Evolutionary conservation across 2,888 invertebrate genomes (phyloP).

Genomic region (Brenthis ino): DNA sequence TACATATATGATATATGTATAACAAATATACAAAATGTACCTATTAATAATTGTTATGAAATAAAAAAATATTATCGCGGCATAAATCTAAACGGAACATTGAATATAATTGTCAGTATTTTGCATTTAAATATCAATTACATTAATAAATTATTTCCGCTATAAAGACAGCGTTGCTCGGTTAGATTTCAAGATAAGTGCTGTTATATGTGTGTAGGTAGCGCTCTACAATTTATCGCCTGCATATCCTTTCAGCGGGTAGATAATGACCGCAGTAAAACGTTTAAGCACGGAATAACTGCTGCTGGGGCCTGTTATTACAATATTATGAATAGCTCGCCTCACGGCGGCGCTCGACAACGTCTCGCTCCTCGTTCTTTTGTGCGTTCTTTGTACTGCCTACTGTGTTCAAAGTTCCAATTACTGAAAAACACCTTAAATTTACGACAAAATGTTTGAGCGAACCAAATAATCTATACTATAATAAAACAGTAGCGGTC

Average conservation of each 20-base stretch:
- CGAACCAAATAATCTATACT: neutral
- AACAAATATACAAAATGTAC: neutral
- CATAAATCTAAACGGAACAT: conserved; percentile 1
- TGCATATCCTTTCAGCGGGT: conserved; percentile 82
- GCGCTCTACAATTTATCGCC: conserved; percentile 76
- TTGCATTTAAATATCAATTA: conserved; percentile 48
- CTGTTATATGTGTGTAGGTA: conserved; percentile 54
- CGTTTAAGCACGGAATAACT: conserved; percentile 82
- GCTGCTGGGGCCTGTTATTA: conserved; percentile 79
- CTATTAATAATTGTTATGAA: neutral
- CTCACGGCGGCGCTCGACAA: conserved; percentile 52
- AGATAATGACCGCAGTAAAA: conserved; percentile 83
- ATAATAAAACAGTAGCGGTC: no score
- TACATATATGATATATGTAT: neutral
- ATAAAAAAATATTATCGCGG: neutral
- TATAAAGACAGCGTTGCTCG: conserved; percentile 51
- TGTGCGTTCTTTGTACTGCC: conserved; percentile 46
- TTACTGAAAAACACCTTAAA: conserved; percentile 23
- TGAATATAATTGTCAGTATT: conserved; percentile 17
- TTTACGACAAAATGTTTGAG: conserved; percentile 5
- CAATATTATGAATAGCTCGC: conserved; percentile 81
- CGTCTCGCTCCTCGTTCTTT: conserved; percentile 47
- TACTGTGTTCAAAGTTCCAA: conserved; percentile 28
- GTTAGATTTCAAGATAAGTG: conserved; percentile 61
- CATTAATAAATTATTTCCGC: conserved; percentile 58